These are phyloP conservation scores for Aspidoscelis tigris DNA, from an alignment of 2,113 vertebrate genomes.

Conservation along the genomic window DNA sequence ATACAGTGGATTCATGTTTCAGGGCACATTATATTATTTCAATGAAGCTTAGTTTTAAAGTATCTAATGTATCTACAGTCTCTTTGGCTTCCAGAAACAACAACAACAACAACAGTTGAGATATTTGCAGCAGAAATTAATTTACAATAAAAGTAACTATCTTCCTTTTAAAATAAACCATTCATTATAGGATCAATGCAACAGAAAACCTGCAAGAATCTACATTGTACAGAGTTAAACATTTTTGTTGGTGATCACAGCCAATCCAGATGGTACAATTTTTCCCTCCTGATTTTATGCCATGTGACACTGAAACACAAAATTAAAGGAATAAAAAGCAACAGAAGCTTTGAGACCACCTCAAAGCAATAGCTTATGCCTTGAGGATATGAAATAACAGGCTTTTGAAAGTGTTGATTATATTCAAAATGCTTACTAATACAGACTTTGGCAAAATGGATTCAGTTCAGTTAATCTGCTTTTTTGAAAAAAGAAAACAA, in stretches of 20 bases:
- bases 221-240: constrained; percentile 35
- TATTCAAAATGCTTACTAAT: constrained; percentile 32
- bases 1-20: background rate
- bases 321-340: constrained; percentile 52
- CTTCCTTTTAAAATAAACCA: constrained; percentile 7
- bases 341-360: constrained; percentile 33
- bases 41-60: background rate
- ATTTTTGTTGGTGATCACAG: constrained; percentile 45
- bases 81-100: background rate
- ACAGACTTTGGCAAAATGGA: background rate
- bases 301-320: constrained; percentile 42
- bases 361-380: constrained; percentile 31
- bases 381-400: constrained; percentile 34
- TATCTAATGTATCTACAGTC: background rate
- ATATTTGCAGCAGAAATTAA: background rate
- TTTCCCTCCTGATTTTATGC: constrained; percentile 31
- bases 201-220: fast-evolving
- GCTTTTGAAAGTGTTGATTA: constrained; percentile 9
- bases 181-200: background rate
- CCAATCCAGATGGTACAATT: constrained; percentile 48
- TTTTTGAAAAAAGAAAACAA: constrained; percentile 2
- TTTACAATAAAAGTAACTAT: constrained; percentile 10
- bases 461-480: constrained; percentile 39
- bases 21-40: constrained; percentile 22
- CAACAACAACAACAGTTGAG: background rate